phyloP scores from a whole-genome alignment of 2,113 vertebrate genomes.

The Epinephelus moara region DNA sequence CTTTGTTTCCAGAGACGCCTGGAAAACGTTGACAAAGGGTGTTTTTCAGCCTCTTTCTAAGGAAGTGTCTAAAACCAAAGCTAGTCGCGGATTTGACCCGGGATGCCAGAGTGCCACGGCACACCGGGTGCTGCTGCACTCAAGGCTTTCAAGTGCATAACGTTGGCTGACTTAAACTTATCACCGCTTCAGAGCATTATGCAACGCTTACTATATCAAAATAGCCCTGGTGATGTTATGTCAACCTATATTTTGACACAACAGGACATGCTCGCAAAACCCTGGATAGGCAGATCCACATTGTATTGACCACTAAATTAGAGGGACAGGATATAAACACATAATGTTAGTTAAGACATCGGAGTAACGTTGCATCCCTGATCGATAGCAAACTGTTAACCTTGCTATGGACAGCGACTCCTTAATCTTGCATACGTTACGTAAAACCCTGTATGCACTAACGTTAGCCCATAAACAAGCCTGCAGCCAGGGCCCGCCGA shows the following conservation, averaged over 20 bases:
- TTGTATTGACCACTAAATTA: not conserved
- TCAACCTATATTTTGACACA: not conserved
- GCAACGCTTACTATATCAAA: conserved; percentile 39
- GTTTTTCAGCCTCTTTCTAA: conserved; percentile 13
- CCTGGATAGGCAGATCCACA: fast-evolving
- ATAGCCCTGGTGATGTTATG: not conserved
- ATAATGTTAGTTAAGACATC: not conserved
- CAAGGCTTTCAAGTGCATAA: conserved; percentile 7
- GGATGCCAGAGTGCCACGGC: conserved; percentile 30
- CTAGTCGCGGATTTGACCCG: conserved; percentile 26
- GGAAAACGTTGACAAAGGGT: conserved; percentile 26
- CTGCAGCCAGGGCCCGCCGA: conserved; percentile 60
- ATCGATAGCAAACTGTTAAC: conserved; percentile 36
- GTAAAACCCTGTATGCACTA: conserved; percentile 69
- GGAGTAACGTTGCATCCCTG: not conserved
- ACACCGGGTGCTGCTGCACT: conserved; percentile 18
- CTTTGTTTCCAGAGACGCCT: conserved; percentile 30
- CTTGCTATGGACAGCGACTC: conserved; percentile 43
- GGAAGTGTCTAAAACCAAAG: conserved; percentile 15
- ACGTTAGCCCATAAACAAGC: conserved; percentile 53
- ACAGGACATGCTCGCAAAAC: not conserved
- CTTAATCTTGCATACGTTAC: conserved; percentile 75
- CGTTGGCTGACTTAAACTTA: conserved; percentile 6
- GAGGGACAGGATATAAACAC: conserved; percentile 1
- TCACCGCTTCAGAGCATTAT: conserved; percentile 44